Conservation (phyloP, 1,140 invertebrate species). For the Drosophila eugracilis region DNA sequence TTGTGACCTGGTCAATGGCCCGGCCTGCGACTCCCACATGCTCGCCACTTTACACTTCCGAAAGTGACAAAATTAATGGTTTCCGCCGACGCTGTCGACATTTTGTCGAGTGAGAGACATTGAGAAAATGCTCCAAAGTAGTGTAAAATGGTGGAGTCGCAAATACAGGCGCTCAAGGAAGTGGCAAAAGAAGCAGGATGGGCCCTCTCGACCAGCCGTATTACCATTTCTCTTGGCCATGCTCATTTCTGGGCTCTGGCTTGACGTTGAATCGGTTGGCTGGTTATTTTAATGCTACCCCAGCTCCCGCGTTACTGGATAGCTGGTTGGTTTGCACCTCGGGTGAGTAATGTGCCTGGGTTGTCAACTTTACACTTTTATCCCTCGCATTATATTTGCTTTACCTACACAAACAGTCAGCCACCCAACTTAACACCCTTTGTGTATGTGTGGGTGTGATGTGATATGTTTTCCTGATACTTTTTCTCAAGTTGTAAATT, state of each 20-base stretch:
- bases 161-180: slow-evolving; percentile 23
- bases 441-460: slow-evolving; percentile 26
- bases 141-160: slow-evolving; percentile 44
- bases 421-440: slow-evolving; percentile 10
- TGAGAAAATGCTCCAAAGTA: slow-evolving; percentile 64
- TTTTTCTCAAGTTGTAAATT: slow-evolving; percentile 84
- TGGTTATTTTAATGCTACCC: slow-evolving; percentile 77
- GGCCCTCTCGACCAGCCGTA: slow-evolving; percentile 57
- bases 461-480: slow-evolving; percentile 81
- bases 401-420: slow-evolving; percentile 67
- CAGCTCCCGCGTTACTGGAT: slow-evolving; percentile 4
- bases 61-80: slow-evolving; percentile 84
- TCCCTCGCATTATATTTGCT: slow-evolving; percentile 81
- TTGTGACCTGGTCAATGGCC: slow-evolving; percentile 47
- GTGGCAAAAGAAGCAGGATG: neutral
- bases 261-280: slow-evolving; percentile 81
- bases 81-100: slow-evolving; percentile 72
- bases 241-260: slow-evolving; percentile 61
- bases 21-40: slow-evolving; percentile 17
- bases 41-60: slow-evolving; percentile 55
- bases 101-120: slow-evolving; percentile 69
- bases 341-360: slow-evolving; percentile 81
- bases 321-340: slow-evolving; percentile 54
- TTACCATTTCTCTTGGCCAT: slow-evolving; percentile 81
- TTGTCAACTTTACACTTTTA: slow-evolving; percentile 84